Evolutionary conservation across 2,113 vertebrate species (phyloP), one percentile per base, ranked within the genome.

Genomic region (Heliornis fulica): DNA sequence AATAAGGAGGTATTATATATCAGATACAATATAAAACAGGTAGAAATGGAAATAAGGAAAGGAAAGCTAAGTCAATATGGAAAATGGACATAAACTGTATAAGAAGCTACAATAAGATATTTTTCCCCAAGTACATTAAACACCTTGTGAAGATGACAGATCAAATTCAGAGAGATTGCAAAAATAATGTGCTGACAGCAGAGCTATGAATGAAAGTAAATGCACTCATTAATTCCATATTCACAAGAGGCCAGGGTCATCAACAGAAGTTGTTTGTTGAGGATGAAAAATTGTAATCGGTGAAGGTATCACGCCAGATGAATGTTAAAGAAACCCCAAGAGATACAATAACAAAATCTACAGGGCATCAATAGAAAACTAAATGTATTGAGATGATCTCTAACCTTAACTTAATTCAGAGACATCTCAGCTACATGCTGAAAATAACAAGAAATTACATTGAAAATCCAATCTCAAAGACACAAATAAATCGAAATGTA

Each of bases 81-180:
- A 91, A 93, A 95, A 96, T 26, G 77, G 40, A 88, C 77, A 78
- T 63, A 93, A 96, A 95, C 66, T 81, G 34, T 40, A 61, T 11
- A 66, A 83, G 68, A 83, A 66, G 29, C 59, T 48, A 38, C 94
- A 45, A 74, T 79, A 93, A 95, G 83, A 71, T 64, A 92, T 93
- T 26, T 83, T 60, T 8, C 25, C n/a, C 31, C 43, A 70, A 32
- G 61, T 83, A 88, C 60, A 60, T 87, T 41, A 63, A 85, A 87
- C 90, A 71, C 72, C 46, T 12, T 45, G 46, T 46, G 41, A 94
- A 91, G 59, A 81, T 3, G 32, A 87, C 18, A 82, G n/a, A 68
- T 85, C 60, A 91, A 45, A 53, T 63, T 80, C 66, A 61, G 41
- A 71, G 21, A 86, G 26, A 83, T 50, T n/a, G 34, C 13, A 94